Conservation (phyloP, 2,888 invertebrate species). For the Thumatha senex region DNA sequence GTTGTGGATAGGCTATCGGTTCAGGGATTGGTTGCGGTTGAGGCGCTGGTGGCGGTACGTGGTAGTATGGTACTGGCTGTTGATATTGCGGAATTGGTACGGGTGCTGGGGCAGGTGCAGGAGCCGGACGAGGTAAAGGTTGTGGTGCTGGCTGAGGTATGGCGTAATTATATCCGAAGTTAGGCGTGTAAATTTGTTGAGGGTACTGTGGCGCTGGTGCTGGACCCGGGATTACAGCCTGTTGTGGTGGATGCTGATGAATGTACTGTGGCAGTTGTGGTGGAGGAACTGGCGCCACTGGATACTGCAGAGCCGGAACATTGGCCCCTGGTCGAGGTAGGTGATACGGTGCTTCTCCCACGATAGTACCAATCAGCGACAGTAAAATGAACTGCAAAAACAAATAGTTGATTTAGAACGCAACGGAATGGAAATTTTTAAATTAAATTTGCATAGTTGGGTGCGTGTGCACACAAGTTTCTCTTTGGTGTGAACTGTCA, state of each 20-base stretch:
- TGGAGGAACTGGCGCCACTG: conserved; percentile 39
- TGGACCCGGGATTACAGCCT: conserved; percentile 31
- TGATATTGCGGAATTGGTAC: conserved; percentile 28
- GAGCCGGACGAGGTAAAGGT: conserved; percentile 2
- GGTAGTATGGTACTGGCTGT: conserved; percentile 14
- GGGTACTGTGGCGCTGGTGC: conserved; percentile 35
- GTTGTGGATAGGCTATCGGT: conserved; percentile 18
- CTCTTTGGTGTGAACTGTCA: conserved; percentile 57
- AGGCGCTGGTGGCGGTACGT: conserved; percentile 1
- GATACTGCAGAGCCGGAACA: conserved; percentile 57
- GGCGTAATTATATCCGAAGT: conserved; percentile 35
- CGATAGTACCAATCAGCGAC: conserved; percentile 60
- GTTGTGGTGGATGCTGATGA: conserved; percentile 17
- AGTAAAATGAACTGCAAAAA: conserved; percentile 64
- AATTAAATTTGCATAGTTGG: conserved; percentile 40
- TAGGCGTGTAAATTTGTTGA: conserved; percentile 32
- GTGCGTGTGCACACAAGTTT: conserved; percentile 47
- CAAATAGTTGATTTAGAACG: conserved; percentile 18
- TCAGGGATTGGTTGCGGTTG: conserved; percentile 13
- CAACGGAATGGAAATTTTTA: conserved; percentile 21
- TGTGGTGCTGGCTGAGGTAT: conserved; percentile 15
- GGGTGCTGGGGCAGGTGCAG: conserved; percentile 6
- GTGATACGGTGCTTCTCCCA: conserved; percentile 72
- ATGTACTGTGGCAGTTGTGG: conserved; percentile 30
- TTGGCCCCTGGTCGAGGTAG: conserved; percentile 62